Conservation (phyloP, 2,797 vertebrate genomes). For the Huso huso region DNA sequence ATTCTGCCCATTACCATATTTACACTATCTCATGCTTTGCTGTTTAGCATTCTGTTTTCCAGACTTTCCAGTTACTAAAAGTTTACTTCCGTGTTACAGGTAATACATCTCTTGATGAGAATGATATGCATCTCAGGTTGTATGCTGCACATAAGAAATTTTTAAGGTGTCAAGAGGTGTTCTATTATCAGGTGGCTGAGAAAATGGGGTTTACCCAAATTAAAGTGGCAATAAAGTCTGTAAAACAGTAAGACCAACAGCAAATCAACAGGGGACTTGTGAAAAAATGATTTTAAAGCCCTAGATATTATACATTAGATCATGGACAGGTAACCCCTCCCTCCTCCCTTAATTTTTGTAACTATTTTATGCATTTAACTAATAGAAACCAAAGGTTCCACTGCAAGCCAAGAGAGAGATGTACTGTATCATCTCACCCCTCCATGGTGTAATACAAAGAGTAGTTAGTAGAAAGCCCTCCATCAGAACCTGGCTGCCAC, state of each 20-base stretch:
- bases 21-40: background rate
- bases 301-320: constrained; percentile 10
- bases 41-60: too few species aligned
- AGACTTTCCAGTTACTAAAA: too few species aligned
- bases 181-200: too few species aligned
- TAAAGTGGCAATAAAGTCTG: too few species aligned
- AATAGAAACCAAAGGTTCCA: background rate
- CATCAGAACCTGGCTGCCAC: constrained; percentile 75
- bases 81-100: too few species aligned
- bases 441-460: constrained; percentile 73
- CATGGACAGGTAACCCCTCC: constrained; percentile 17
- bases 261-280: constrained; percentile 7
- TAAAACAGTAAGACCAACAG: too few species aligned
- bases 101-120: too few species aligned
- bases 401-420: background rate
- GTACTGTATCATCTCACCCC: constrained; percentile 46
- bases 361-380: background rate
- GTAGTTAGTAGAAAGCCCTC: constrained; percentile 68
- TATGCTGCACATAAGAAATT: too few species aligned
- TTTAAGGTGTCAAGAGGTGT: too few species aligned
- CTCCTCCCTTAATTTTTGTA: constrained; percentile 20
- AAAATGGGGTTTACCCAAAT: too few species aligned
- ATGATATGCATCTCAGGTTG: too few species aligned
- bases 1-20: background rate
- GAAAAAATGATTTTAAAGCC: constrained; percentile 18